A percentile compares a stretch with the other conserved stretches of the same genome.
Evolutionary conservation across 1,140 invertebrate species (phyloP).

Genomic region (Thalassaphorura encarpata): DNA sequence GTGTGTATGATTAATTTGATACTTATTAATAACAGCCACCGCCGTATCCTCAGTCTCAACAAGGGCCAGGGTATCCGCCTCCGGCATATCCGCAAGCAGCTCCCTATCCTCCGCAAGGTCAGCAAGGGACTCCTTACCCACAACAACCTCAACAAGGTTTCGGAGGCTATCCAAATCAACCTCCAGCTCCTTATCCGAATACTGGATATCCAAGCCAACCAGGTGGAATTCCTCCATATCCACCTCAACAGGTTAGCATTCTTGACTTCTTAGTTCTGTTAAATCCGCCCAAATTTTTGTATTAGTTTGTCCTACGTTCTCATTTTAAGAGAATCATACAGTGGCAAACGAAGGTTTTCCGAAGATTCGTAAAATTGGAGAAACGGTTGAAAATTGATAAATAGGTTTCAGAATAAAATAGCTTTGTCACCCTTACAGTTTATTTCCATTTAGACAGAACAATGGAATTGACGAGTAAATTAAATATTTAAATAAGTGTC

Average conservation of each 20-base stretch:
- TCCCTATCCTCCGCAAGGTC: constrained; percentile 8
- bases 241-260: neutral
- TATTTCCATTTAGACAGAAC: no score
- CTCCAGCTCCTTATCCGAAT: constrained; percentile 23
- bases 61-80: constrained; percentile 11
- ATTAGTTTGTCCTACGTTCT: no score
- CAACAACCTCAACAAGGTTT: neutral
- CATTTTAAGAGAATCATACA: no score
- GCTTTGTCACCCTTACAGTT: no score
- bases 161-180: neutral
- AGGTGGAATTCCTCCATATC: neutral
- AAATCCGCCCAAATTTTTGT: neutral
- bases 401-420: no score
- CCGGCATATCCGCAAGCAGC: constrained; percentile 13
- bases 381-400: no score
- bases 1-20: no score
- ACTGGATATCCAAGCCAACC: neutral
- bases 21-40: no score
- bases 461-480: no score
- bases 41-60: constrained; percentile 20
- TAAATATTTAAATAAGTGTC: no score
- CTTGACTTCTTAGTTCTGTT: constrained; percentile 17
- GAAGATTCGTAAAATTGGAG: no score
- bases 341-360: no score
- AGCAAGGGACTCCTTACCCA: neutral